Percentiles rank a stretch among this genome's conserved stretches.
These are phyloP conservation scores for Pseudochirops corinnae DNA, from an alignment of 2,797 vertebrate species.

Conservation along the genomic window DNA sequence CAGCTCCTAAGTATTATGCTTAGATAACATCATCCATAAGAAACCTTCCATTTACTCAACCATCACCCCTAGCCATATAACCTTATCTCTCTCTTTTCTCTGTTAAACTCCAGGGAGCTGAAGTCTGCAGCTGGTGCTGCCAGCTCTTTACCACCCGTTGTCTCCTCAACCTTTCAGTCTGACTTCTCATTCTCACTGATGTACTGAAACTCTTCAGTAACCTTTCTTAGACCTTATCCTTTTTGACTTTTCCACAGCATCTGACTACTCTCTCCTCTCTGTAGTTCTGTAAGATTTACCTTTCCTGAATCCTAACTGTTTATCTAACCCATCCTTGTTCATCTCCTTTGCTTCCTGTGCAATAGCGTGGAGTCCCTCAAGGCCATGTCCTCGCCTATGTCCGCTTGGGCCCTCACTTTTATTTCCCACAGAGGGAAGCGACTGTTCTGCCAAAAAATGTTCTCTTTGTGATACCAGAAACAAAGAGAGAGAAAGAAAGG, in stretches of 20 bases:
- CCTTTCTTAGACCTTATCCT: not conserved
- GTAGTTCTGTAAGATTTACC: not conserved
- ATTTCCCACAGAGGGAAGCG: not conserved
- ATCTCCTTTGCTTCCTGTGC: not conserved
- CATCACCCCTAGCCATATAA: not conserved
- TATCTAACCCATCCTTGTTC: not conserved
- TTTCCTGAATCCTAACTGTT: not conserved
- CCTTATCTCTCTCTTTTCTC: not conserved
- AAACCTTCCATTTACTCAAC: not conserved
- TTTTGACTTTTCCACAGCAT: not conserved
- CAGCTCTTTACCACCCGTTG: not conserved
- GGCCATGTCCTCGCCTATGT: not conserved
- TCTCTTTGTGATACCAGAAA: not conserved
- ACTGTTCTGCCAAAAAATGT: not conserved
- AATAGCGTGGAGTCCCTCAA: not conserved
- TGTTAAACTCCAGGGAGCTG: not conserved
- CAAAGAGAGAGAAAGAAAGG: not conserved
- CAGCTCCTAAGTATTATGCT: not conserved
- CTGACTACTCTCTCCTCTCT: not conserved
- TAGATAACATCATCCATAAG: not conserved
- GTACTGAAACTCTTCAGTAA: not conserved
- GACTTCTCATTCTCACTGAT: not conserved
- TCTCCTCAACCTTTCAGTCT: not conserved
- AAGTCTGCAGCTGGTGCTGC: not conserved
- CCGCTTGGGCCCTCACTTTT: not conserved